Evolutionary conservation across 2,113 vertebrate species (phyloP), one percentile per base, ranked within the genome.

Genomic region (Poeciliopsis prolifica): DNA sequence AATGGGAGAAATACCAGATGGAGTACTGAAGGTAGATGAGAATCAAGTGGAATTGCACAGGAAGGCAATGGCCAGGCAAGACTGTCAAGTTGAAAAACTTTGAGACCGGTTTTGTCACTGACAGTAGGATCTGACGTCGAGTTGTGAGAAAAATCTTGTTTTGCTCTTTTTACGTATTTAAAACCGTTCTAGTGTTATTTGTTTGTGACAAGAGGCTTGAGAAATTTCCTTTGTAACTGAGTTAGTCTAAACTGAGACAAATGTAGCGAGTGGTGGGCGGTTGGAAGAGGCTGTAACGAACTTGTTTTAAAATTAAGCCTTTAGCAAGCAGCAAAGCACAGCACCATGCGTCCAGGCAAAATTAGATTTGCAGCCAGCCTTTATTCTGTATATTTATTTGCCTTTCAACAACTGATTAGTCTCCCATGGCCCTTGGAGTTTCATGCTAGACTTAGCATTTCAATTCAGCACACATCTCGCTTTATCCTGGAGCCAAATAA

Each of bases 391-490:
- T 67, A 42, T 61, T 70, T 70, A 88, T 82, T 85, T 92, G 70
- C 80, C 79, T 91, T 87, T 91, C 84, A 86, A 89, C 88, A 86
- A 74, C 84, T 92, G 90, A 93, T 94, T 92, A 92, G 90, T 90
- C 87, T 90, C 75, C 76, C 74, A 78, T 88, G 87, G 86, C 85
- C 85, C 44, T 73, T 31, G 3, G 78, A 81, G 92, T 87, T 93
- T 93, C 90, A 93, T 91, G 91, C 87, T 91, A 91, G 69, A 93
- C 88, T 90, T 93, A 91, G 81, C 90, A 89, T 93, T 94, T 93
- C 86, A 79, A 90, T 93, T 90, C 90, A 62, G 79, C 76, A 88
- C 91, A 88, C 90, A 87, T 86, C 72, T 51, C 85, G 86, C 82
- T 88, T 83, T 84, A 90, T 93, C 91, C 89, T 79, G 90, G 74